Evolutionary conservation across 2,888 invertebrate genomes (phyloP).

Genomic region (Lasioglossum vierecki): DNA sequence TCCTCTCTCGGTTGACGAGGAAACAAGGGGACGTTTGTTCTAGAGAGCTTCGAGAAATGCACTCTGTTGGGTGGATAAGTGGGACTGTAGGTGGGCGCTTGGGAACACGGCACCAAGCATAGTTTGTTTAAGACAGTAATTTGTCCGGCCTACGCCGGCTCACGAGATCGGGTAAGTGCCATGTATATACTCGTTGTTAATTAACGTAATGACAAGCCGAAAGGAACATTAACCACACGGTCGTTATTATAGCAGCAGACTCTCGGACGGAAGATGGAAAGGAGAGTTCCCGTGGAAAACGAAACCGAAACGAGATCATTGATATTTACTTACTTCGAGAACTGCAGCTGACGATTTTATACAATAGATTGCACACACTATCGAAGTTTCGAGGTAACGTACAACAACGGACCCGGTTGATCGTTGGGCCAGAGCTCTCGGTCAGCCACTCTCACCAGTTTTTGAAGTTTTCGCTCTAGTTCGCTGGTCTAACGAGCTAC

Average conservation of each 20-base stretch:
- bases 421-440: conserved; percentile 30
- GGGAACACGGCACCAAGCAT: neutral
- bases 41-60: conserved; percentile 23
- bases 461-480: conserved; percentile 75
- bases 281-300: conserved; percentile 28
- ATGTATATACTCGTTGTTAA: neutral
- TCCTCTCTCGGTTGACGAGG: conserved; percentile 16
- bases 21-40: conserved; percentile 31
- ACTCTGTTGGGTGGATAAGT: conserved; percentile 29
- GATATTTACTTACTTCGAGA: neutral
- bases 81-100: conserved; percentile 18
- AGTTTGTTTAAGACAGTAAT: conserved; percentile 26
- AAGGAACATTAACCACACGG: neutral
- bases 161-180: conserved; percentile 2
- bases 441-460: conserved; percentile 72
- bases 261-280: neutral
- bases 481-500: conserved; percentile 71
- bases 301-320: conserved; percentile 18
- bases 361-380: neutral
- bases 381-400: neutral
- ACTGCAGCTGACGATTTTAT: neutral
- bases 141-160: neutral
- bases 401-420: neutral
- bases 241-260: neutral
- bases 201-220: conserved; percentile 13